Evolutionary conservation across 2,888 invertebrate genomes (phyloP), one percentile per base, ranked within the genome.

Genomic region (Escarpia spicata): DNA sequence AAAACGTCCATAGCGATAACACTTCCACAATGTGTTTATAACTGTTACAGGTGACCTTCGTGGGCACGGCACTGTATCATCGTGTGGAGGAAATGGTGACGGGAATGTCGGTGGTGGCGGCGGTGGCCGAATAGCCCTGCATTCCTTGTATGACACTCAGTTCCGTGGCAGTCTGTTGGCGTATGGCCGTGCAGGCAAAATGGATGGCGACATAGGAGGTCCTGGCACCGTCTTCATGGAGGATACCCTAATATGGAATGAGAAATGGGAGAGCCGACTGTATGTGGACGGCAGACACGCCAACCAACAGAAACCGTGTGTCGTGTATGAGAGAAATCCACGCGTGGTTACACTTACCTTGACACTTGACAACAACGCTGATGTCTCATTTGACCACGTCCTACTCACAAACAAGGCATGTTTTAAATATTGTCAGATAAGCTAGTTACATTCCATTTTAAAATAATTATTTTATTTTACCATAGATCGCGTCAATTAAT

Each of bases 161-260:
- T 95, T 93, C 92, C 93, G 94, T n/a, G 95, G 95, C 10, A 60
- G 91, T 37, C 91, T 94, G 2, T 92, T 94, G 91, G 95, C 95
- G 0, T 93, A 94, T 93, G 95, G 95, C 37, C 92, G 93, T 26
- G 6, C 19, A 26, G 75, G 75, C n/a, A 75, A 15, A 75, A 15
- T 95, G 12, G 92, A 91, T 10, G 94, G 91, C 12, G 95, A 95
- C 92, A 92, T 93, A 31, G 95, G 95, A n/a, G 95, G 95, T 26
- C 95, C 95, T 31, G 95, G 95, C 0, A 94, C 95, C 1, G 95
- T 95, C 15, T 95, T 95, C 91, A 93, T 95, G 6, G 95, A 95
- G 92, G 95, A 95, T 92, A 94, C 93, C 44, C 45, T 94, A 4
- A 92, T 92, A 43, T 43, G 90, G 45, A 75, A 91, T 31, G 93